Base-by-base conservation (phyloP, 1,140 invertebrate species). In the Lucilia sericata region DNA sequence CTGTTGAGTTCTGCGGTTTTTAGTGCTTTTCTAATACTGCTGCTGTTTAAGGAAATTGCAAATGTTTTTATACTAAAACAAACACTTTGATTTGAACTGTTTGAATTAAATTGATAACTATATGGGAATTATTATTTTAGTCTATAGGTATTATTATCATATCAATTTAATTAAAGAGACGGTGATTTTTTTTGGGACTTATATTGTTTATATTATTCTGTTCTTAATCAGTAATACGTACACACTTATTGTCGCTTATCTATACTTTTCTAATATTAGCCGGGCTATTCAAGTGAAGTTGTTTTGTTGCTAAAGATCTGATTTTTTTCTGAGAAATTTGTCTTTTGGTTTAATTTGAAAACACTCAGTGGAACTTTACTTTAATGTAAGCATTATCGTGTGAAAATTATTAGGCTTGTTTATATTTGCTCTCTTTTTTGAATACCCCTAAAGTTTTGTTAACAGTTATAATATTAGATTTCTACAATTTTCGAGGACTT, bases 41-140 rank as follows among this genome's bases (percentile, higher is more conserved):
- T 78, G 25, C 12, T 17, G 10, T 60, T 51, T 3, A 30, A 17
- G 30, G 34, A n/a, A 83, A 49, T 51, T 5, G 25, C 9, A 13
- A 42, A 47, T 60, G 36, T 74, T 83, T 83, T 83, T 83, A 83
- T 83, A 82, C 13, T n/a, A 14, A 36, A 74, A 74, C 25, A 14
- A 47, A 10, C 49, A 30, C 17, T 10, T 36, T 25, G 13, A 19
- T 81, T 19, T 19, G 17, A n/a, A 5, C n/a, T 3, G 7, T 70
- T 7, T 70, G 17, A 70, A 21, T 70, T 70, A 42, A 42, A 42
- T 42, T 42, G 42, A 42, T 42, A 42, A 42, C 42, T 42, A 42
- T 42, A 42, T 42, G 10, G 42, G 42, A 42, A 42, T 42, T 42
- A 36, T 36, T 36, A 42, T 42, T 42, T 8, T 42, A 30, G 25